These are phyloP conservation scores for Theonella swinhoei DNA, from an alignment of 37 sponge, comb jelly and placozoan genomes.

Conservation along the genomic window DNA sequence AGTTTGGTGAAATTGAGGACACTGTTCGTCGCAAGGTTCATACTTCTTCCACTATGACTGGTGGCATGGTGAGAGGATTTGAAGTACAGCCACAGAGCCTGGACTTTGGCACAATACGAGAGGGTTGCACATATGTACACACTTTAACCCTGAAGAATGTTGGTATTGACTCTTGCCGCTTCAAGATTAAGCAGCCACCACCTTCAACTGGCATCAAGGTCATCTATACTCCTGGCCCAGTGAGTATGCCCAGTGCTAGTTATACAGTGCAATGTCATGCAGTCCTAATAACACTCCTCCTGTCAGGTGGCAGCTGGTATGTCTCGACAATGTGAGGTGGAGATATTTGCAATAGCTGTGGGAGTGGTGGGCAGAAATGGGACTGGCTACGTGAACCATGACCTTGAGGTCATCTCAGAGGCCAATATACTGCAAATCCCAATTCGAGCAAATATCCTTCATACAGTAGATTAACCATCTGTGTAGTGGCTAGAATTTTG, in stretches of 20 bases:
- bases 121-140: conserved; percentile 74
- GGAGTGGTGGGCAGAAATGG: conserved; percentile 63
- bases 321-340: conserved; percentile 69
- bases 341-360: conserved; percentile 88
- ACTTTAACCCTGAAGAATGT: conserved; percentile 71
- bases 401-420: conserved; percentile 83
- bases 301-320: conserved; percentile 93
- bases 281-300: not conserved
- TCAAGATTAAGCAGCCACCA: conserved; percentile 90
- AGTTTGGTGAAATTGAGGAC: conserved; percentile 63
- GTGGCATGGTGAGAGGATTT: conserved; percentile 66
- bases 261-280: not conserved
- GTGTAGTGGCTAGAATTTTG: no score
- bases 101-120: conserved; percentile 84
- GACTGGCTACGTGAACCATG: conserved; percentile 52
- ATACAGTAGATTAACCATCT: no score
- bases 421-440: conserved; percentile 73
- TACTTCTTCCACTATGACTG: conserved; percentile 59
- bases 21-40: conserved; percentile 79
- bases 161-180: conserved; percentile 82
- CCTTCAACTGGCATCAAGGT: conserved; percentile 83
- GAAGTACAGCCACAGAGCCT: conserved; percentile 71
- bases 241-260: conserved; percentile 25
- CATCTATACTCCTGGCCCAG: conserved; percentile 79
- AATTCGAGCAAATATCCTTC: conserved; percentile 89